Base-by-base conservation (phyloP, 2,888 invertebrate genomes). In the Myopa testacea region DNA sequence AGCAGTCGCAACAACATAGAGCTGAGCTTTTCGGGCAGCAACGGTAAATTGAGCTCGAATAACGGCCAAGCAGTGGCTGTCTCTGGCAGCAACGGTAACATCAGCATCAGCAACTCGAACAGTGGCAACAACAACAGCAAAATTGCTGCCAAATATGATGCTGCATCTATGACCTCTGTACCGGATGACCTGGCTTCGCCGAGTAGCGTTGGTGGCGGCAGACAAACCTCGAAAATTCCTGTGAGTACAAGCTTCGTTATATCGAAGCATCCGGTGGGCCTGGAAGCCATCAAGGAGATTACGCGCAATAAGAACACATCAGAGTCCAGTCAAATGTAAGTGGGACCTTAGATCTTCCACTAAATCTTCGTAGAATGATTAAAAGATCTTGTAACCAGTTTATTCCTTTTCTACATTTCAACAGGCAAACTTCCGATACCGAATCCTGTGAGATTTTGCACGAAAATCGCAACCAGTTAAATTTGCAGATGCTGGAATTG, bases 231-330 rank as follows among this genome's bases (percentile, higher is more conserved):
- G 52, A 88, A 87, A 81, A 83, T 89, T 81, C 87, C 88, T 69
- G 84, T 87, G 34, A 88, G 89, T 84, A 88, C 86, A 82, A 89
- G 89, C 80, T 89, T 89, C 80, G 86, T 89, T 86, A 87, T 89
- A 78, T 85, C 88, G 78, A 89, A 89, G 79, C 94, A 94, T 89
- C 93, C 94, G 80, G 94, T 95, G 81, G 95, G 95, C 45, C 89
- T 95, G 85, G 95, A 94, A 71, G 94, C 94, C 82, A 94, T 95
- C 84, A 93, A 94, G 85, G 94, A 94, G 86, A 91, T 95, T 81
- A 94, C 94, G 75, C 90, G 92, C 68, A 92, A 92, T 83, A 91
- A 91, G 83, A 92, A 93, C 83, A 90, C 90, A 79, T 88, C 89
- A 78, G 89, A 89, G 80, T 89, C 89, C 71, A 89, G 88, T 82